Base-by-base conservation (phyloP, 2,797 vertebrate genomes). In the Crenichthys baileyi region DNA sequence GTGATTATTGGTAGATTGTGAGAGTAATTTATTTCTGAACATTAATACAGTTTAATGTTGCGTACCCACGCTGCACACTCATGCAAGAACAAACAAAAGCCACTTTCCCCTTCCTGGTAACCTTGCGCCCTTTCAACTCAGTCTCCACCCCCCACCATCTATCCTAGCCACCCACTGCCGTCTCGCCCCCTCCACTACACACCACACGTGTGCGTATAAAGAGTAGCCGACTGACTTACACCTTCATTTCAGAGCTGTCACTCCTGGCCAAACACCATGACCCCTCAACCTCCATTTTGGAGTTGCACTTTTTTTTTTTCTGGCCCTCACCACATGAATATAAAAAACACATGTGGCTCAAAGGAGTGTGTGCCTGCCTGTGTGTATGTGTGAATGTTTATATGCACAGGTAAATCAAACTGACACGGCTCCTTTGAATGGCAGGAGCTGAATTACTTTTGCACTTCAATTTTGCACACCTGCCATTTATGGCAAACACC, bases 161-260 rank as follows among this genome's bases (percentile, higher is more conserved):
- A 18, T 83, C 72, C 65, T 73, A 73, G 81, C 85, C 81, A 72
- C 90, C 83, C 85, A 79, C 82, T 12, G 3, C 65, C 73, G 39
- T 77, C 80, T 73, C 58, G 11, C 79, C 83, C 78, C 70, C 22
- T 0, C 72, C 9, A 44, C 48, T 7, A 56, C 53, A 60, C 50
- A 73, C 55, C 2, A 7, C 72, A 61, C 68, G 78, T 82, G 81
- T 76, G 74, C 55, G 84, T 84, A 53, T 83, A 83, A 88, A 85
- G 89, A 91, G 86, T 91, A 93, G 90, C 90, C 88, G 82, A 93
- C 92, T 95, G 91, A 95, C 93, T 95, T 95, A 94, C 93, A 90
- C 93, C 93, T 95, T 96, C 91, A 95, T 95, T 96, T 95, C 93
- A 93, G 89, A 94, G 90, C 94, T 95, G 95, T 95, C 95, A 95